These are phyloP conservation scores for Pseudochirops corinnae DNA, from an alignment of 2,797 vertebrate species.

Conservation along the genomic window DNA sequence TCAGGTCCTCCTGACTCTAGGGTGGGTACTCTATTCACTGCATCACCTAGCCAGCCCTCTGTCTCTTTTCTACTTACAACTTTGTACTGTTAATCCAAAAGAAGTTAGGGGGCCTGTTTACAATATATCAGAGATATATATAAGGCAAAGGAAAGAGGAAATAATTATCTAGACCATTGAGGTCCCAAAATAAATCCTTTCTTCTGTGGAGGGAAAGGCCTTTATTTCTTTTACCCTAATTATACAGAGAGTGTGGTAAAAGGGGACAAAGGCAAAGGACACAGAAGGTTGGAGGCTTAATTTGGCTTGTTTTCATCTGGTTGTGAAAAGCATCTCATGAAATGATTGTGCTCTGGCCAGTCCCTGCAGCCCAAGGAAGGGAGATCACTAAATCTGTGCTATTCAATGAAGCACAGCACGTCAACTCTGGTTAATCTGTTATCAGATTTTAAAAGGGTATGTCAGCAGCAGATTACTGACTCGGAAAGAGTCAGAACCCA, in stretches of 20 bases:
- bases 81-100: not conserved
- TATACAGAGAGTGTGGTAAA: not conserved
- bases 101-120: not conserved
- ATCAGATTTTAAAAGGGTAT: not conserved
- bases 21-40: too few relatives aligned
- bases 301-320: not conserved
- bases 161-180: not conserved
- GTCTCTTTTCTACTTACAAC: not conserved
- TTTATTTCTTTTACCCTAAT: not conserved
- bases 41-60: too few relatives aligned
- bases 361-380: not conserved
- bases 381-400: not conserved
- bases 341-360: not conserved
- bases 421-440: not conserved
- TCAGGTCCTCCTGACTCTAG: too few relatives aligned
- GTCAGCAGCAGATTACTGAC: not conserved
- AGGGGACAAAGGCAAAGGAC: not conserved
- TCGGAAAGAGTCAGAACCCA: not conserved
- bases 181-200: not conserved
- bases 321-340: not conserved
- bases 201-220: not conserved
- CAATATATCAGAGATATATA: not conserved
- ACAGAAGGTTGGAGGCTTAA: not conserved
- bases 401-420: not conserved
- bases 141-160: not conserved